Evolutionary conservation across 2,888 invertebrate genomes (phyloP), one percentile per base, ranked within the genome.

Genomic region (Trisateles emortualis): DNA sequence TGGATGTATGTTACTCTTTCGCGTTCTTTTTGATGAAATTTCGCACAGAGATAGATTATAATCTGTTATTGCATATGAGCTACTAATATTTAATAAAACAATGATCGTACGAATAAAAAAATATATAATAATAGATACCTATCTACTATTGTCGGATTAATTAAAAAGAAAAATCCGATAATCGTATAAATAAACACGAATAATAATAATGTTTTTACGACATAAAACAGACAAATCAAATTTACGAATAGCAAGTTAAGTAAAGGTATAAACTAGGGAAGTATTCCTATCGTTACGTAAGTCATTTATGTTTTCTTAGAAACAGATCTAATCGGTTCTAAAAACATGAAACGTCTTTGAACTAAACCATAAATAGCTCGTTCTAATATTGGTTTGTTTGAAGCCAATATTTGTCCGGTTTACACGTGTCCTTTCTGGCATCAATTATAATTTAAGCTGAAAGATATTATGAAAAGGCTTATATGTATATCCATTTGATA

Each of bases 271-370:
- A 26, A 8, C 26, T 6, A 8, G 8, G 8, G 1, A 26, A 26
- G 26, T 26, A 26, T 26, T 26, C 8, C 8, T 3, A 26, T 6
- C 8, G 1, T 26, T 6, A 13, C 11, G 32, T 32, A 32, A 29
- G 10, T 8, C 32, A 6, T 32, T 32, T 14, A 3, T 13, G 39
- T 32, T 45, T 46, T 13, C 43, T 14, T 42, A 8, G 26, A 40
- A 43, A 40, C 39, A 40, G 30, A 30, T 44, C 14, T 32, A 44
- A 41, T 48, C 47, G 44, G 10, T 46, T 16, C 19, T 38, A 38
- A 49, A 52, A 48, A 57, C 41, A 52, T 49, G 24, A 32, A 41
- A 39, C 52, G 33, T 39, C 33, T 57, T 57, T 49, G 45, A 49
- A 45, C 32, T 29, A 19, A n/a, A 45, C 10, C 32, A 49, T 44